Evolutionary conservation across 2,797 vertebrate species (phyloP).

Genomic region (Crypturellus tataupa): DNA sequence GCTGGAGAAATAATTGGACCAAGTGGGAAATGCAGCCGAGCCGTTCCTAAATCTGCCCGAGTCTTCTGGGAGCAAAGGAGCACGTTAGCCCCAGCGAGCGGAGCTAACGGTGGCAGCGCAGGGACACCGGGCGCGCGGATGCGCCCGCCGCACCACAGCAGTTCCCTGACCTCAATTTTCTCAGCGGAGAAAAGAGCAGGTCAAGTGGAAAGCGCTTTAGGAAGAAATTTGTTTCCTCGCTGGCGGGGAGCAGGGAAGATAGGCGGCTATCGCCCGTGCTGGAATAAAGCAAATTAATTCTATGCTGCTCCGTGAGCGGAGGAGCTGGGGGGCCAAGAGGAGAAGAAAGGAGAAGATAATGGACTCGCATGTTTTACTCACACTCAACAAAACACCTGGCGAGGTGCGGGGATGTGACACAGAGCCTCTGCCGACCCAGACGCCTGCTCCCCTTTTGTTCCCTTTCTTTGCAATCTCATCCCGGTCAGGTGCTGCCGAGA

Average conservation of each 20-base stretch:
- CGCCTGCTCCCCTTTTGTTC: slow-evolving; percentile 48
- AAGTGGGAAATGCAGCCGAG: neutral
- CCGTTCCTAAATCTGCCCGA: neutral
- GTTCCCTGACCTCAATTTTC: slow-evolving; percentile 77
- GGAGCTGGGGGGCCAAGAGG: slow-evolving; percentile 30
- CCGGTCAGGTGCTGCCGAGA: neutral
- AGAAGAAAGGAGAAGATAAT: slow-evolving; percentile 59
- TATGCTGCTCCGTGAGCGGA: slow-evolving; percentile 23
- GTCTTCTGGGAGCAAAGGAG: neutral
- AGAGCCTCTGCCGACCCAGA: neutral
- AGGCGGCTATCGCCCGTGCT: slow-evolving; percentile 21
- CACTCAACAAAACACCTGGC: slow-evolving; percentile 70
- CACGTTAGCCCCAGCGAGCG: neutral
- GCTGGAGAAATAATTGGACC: slow-evolving; percentile 63
- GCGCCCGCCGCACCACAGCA: neutral
- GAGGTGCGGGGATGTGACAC: neutral
- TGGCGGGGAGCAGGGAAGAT: slow-evolving; percentile 39
- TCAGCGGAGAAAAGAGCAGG: slow-evolving; percentile 77
- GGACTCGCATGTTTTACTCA: slow-evolving; percentile 62
- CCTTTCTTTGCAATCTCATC: slow-evolving; percentile 49
- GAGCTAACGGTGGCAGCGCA: accelerated
- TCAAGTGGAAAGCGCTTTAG: slow-evolving; percentile 78
- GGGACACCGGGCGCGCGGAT: accelerated
- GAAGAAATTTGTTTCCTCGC: slow-evolving; percentile 75
- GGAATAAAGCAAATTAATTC: slow-evolving; percentile 76